phyloP scores from a whole-genome alignment of 2,797 vertebrate species.

The Intellagama lesueurii region DNA sequence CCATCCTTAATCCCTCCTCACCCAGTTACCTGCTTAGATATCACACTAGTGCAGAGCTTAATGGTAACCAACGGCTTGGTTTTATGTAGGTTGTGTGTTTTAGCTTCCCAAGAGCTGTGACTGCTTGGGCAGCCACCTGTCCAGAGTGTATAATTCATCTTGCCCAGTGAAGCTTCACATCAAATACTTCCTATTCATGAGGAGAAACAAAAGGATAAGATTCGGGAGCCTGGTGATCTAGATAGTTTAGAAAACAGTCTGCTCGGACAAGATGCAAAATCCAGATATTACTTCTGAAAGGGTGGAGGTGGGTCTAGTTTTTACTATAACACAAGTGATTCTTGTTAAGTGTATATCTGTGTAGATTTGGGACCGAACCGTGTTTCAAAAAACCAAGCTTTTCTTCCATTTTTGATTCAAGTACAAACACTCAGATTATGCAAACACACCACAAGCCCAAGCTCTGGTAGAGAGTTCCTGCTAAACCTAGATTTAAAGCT shows the following conservation, averaged over 20 bases:
- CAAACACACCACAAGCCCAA: no score
- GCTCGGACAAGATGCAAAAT: not conserved
- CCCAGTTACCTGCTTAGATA: no score
- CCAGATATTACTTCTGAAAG: not conserved
- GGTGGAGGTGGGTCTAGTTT: not conserved
- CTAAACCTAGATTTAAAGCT: no score
- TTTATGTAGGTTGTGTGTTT: conserved; percentile 62
- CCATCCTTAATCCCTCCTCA: no score
- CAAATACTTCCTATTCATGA: conserved; percentile 52
- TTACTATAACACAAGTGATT: not conserved
- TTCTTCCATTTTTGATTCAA: no score
- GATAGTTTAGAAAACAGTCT: not conserved
- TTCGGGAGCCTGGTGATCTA: not conserved
- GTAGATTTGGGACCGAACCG: not conserved
- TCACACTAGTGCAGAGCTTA: no score
- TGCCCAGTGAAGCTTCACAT: conserved; percentile 53
- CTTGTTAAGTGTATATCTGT: not conserved
- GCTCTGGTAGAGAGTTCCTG: no score
- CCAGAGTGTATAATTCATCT: conserved; percentile 67
- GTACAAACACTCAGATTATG: no score
- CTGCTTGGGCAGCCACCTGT: not conserved
- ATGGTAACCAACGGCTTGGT: no score
- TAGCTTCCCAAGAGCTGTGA: conserved; percentile 67
- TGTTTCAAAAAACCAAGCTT: no score
- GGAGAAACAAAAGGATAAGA: conserved; percentile 16